Evolutionary conservation across 2,797 vertebrate species (phyloP).

Genomic region (Sebastes matsubarae): DNA sequence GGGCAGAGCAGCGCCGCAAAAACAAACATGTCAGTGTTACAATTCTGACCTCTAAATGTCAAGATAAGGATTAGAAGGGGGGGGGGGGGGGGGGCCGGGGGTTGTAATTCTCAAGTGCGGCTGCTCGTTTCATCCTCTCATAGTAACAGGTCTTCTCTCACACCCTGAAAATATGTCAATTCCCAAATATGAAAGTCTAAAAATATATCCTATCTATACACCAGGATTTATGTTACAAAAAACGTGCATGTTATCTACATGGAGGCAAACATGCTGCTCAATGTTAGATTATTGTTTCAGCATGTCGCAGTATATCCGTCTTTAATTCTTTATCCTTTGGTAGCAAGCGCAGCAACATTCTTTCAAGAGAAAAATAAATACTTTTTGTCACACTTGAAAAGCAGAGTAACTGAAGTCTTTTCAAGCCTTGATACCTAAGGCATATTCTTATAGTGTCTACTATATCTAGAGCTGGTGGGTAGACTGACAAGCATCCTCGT

Average conservation of each 20-base stretch:
- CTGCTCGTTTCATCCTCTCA: conserved; percentile 70
- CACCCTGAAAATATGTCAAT: conserved; percentile 79
- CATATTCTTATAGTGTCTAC: conserved; percentile 78
- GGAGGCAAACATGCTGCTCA: conserved; percentile 47
- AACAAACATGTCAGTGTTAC: neutral
- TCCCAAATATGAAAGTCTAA: conserved; percentile 80
- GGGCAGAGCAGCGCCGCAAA: neutral
- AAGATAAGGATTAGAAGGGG: neutral
- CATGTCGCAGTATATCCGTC: neutral
- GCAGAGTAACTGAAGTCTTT: conserved; percentile 60
- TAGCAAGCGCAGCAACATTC: conserved; percentile 83
- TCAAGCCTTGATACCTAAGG: conserved; percentile 78
- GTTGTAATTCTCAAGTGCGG: neutral
- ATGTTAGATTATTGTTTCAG: conserved; percentile 8
- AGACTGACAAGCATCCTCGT: neutral
- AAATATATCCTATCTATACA: conserved; percentile 78
- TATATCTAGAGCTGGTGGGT: conserved; percentile 56
- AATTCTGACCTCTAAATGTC: conserved; percentile 28
- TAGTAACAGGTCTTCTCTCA: conserved; percentile 75
- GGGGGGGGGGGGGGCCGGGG: too few species aligned
- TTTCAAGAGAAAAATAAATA: conserved; percentile 86
- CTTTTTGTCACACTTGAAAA: conserved; percentile 80
- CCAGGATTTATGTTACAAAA: conserved; percentile 62
- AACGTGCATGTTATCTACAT: conserved; percentile 53
- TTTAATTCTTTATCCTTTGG: conserved; percentile 87